Evolutionary conservation across 1,140 invertebrate genomes (phyloP).

Genomic region (Brachionus koreanus): DNA sequence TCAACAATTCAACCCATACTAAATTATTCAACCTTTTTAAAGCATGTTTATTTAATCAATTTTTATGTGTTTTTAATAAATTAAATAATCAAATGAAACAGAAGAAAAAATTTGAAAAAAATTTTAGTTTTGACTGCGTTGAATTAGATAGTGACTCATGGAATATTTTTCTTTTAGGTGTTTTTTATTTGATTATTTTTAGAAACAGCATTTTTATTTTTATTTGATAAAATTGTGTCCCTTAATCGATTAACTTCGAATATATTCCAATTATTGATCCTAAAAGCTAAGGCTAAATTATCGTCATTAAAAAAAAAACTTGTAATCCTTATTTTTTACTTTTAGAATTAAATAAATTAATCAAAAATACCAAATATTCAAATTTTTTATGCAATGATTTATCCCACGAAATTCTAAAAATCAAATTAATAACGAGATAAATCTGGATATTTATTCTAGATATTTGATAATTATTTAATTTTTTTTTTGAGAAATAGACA

Average conservation of each 20-base stretch:
- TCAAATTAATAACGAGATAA: too few relatives aligned
- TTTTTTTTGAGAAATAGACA: too few relatives aligned
- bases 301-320: not conserved
- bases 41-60: conserved; percentile 32
- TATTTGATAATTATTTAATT: too few relatives aligned
- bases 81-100: not conserved
- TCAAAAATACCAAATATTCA: not conserved
- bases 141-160: not conserved
- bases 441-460: too few relatives aligned
- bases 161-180: conserved; percentile 8
- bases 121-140: not conserved
- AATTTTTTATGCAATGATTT: not conserved
- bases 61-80: conserved; percentile 33
- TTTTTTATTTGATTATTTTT: not conserved
- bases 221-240: not conserved
- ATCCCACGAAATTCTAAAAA: too few relatives aligned
- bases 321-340: not conserved
- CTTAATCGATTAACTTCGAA: not conserved
- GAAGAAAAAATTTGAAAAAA: not conserved
- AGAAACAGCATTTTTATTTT: not conserved
- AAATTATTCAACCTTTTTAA: not conserved
- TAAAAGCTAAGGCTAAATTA: not conserved
- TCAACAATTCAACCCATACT: conserved; percentile 11
- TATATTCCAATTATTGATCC: not conserved
- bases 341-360: not conserved